Evolutionary conservation across 2,113 vertebrate genomes (phyloP).

Genomic region (Engystomops pustulosus): DNA sequence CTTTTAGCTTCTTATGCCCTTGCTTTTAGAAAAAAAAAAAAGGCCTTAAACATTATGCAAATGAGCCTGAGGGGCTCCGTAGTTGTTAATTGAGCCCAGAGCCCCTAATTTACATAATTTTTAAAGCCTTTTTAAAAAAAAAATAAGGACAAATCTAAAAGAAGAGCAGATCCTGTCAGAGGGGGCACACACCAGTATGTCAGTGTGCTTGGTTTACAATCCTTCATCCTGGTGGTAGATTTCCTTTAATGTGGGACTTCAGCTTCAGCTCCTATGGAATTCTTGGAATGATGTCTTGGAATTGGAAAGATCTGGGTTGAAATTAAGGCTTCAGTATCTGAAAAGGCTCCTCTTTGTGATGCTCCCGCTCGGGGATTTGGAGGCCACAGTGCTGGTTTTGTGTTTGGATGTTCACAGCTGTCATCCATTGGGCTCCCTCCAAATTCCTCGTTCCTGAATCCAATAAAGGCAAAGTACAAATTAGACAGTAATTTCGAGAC

Average conservation of each 20-base stretch:
- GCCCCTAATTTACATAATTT: too few species aligned
- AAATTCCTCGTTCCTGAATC: constrained; percentile 53
- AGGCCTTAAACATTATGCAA: too few species aligned
- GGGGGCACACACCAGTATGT: too few species aligned
- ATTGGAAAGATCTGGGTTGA: constrained; percentile 10
- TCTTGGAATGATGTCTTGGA: background rate
- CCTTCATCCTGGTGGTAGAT: too few species aligned
- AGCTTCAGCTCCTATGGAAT: constrained; percentile 22
- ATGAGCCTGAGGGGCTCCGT: too few species aligned
- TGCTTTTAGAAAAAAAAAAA: too few species aligned
- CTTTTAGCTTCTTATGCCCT: too few species aligned
- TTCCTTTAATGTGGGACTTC: background rate
- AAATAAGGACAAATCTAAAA: too few species aligned
- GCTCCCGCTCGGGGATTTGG: background rate
- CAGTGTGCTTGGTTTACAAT: too few species aligned
- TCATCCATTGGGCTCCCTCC: constrained; percentile 51
- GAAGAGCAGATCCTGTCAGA: too few species aligned
- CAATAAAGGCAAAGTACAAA: constrained; percentile 40
- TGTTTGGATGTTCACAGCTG: constrained; percentile 54
- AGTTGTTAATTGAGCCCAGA: too few species aligned
- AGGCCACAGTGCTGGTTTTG: constrained; percentile 49
- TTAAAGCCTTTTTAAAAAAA: too few species aligned
- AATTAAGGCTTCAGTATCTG: background rate
- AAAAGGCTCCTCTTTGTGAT: constrained; percentile 38
- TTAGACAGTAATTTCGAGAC: constrained; percentile 42